Evolutionary conservation across 2,113 vertebrate genomes (phyloP).

Genomic region (Coturnix japonica): DNA sequence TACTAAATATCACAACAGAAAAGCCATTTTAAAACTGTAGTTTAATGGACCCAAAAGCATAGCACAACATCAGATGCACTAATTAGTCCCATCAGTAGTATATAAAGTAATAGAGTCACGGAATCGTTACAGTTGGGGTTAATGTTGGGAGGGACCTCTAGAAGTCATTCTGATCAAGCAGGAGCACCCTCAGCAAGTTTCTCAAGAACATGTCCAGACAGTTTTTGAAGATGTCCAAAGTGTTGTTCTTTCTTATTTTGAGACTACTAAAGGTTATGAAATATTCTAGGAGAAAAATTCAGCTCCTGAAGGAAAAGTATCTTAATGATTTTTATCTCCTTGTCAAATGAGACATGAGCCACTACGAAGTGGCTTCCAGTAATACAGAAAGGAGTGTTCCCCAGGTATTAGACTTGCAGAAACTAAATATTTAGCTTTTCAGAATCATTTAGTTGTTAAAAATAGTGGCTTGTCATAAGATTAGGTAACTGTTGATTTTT

Average conservation of each 20-base stretch:
- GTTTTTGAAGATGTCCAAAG: not conserved
- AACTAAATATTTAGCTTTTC: not conserved
- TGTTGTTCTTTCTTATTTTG: not conserved
- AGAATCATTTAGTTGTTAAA: not conserved
- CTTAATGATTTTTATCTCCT: not conserved
- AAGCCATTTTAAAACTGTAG: not conserved
- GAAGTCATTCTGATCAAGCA: not conserved
- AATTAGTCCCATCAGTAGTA: not conserved
- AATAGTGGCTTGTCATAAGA: not conserved
- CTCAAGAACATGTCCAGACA: not conserved
- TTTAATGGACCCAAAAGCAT: not conserved
- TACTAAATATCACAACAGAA: not conserved
- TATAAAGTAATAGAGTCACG: not conserved
- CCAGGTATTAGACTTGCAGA: not conserved
- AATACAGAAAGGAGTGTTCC: not conserved
- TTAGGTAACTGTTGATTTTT: not conserved
- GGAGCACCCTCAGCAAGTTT: not conserved
- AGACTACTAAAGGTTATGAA: not conserved
- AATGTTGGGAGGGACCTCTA: not conserved
- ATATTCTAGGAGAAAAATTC: not conserved
- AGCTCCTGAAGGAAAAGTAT: not conserved
- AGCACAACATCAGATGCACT: fast-evolving
- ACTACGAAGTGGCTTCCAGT: not conserved
- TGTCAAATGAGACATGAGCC: not conserved
- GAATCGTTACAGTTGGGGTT: not conserved